Evolutionary conservation across 1,140 invertebrate species (phyloP).

Genomic region (Tetramorium alpestre): DNA sequence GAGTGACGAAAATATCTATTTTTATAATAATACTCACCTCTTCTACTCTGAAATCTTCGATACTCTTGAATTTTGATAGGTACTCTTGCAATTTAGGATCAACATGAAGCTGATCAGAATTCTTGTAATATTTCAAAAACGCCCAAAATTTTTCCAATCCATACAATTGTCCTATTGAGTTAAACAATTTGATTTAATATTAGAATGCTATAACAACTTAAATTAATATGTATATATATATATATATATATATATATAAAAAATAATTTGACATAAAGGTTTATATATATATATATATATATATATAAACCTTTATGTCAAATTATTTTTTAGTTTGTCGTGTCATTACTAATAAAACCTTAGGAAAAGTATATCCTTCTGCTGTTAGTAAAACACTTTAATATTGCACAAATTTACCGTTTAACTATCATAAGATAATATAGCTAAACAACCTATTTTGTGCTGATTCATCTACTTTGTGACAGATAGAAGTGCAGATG

Average conservation of each 20-base stretch:
- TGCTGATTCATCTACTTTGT: constrained; percentile 6
- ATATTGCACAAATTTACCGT: constrained; percentile 70
- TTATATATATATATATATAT: background rate
- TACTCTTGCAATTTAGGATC: constrained; percentile 92
- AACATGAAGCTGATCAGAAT: constrained; percentile 92
- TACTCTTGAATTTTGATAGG: constrained; percentile 95
- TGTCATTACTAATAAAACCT: constrained; percentile 44
- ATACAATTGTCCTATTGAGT: constrained; percentile 94
- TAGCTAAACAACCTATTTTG: constrained; percentile 65
- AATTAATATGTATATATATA: background rate
- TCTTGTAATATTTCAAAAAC: constrained; percentile 97
- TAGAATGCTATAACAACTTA: background rate
- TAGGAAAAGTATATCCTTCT: constrained; percentile 39
- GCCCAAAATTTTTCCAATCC: constrained; percentile 99
- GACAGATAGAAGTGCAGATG: background rate
- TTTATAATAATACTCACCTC: constrained; percentile 84
- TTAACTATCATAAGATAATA: background rate
- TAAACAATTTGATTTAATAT: constrained; percentile 20
- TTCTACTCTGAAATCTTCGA: constrained; percentile 96
- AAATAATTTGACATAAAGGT: too few species aligned
- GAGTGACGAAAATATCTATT: background rate
- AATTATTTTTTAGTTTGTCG: constrained; percentile 13
- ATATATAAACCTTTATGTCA: background rate
- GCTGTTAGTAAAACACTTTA: constrained; percentile 62
- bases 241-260: too few species aligned